These are phyloP conservation scores for Syrista parreyssii DNA, from an alignment of 2,888 invertebrate genomes.

Conservation along the genomic window DNA sequence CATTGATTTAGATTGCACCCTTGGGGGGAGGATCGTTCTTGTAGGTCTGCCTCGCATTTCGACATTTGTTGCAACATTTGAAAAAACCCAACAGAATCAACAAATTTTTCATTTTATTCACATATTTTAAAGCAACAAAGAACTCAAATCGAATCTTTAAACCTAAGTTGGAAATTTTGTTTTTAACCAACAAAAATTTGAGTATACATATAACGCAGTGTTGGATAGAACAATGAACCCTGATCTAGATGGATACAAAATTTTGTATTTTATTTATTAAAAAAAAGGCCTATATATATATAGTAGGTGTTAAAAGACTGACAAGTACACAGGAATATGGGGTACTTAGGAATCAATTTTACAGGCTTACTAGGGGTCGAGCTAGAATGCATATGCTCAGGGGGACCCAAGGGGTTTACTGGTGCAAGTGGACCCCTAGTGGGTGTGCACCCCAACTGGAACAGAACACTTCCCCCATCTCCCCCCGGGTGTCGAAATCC, in stretches of 20 bases:
- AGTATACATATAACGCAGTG: no score
- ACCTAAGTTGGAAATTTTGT: background rate
- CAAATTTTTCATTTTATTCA: no score
- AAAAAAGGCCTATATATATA: slow-evolving; percentile 5
- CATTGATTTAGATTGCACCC: slow-evolving; percentile 64
- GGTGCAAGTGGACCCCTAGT: slow-evolving; percentile 62
- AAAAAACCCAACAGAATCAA: no score
- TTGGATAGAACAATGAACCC: no score
- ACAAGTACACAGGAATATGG: slow-evolving; percentile 46
- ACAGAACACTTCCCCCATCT: slow-evolving; percentile 35
- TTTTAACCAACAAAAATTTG: background rate
- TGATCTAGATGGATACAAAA: no score
- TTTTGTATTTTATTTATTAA: background rate
- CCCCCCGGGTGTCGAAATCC: slow-evolving; percentile 62
- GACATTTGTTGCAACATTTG: slow-evolving; percentile 39
- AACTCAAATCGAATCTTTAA: background rate
- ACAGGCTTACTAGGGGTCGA: slow-evolving; percentile 44
- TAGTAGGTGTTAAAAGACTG: slow-evolving; percentile 59
- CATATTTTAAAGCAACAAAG: no score
- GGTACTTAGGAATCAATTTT: slow-evolving; percentile 64
- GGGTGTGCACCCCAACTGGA: slow-evolving; percentile 51
- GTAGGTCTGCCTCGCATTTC: slow-evolving; percentile 31
- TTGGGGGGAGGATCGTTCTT: slow-evolving; percentile 51
- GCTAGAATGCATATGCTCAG: slow-evolving; percentile 62
- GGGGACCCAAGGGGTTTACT: slow-evolving; percentile 57